Evolutionary conservation across 2,113 vertebrate genomes (phyloP).

Genomic region (Butorides virescens): DNA sequence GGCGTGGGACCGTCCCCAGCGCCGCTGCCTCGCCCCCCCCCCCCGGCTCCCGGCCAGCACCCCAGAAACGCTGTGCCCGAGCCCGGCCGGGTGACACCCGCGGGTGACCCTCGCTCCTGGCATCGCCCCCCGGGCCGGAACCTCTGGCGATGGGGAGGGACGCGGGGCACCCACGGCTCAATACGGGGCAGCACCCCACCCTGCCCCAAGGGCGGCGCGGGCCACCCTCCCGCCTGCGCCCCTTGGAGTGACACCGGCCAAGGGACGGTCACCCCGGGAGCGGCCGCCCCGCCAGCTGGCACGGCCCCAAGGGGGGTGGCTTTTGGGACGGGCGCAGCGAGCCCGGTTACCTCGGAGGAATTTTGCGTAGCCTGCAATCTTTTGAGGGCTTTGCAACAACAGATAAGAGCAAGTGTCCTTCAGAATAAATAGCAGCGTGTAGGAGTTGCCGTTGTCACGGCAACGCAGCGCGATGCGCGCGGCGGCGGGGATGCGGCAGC

Average conservation of each 20-base stretch:
- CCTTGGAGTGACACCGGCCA: fast-evolving
- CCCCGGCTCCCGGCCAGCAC: fast-evolving
- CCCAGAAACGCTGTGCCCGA: not conserved
- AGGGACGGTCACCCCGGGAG: not conserved
- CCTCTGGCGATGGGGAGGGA: not conserved
- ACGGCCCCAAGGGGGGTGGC: fast-evolving
- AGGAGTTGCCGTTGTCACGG: slow-evolving; percentile 74
- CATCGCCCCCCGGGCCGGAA: not conserved
- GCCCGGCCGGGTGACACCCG: fast-evolving
- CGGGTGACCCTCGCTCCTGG: not conserved
- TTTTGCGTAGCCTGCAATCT: slow-evolving; percentile 7
- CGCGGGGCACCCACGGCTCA: fast-evolving
- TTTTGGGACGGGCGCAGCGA: not conserved
- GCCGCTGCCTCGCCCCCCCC: not conserved
- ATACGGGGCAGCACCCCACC: fast-evolving
- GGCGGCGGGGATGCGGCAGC: slow-evolving; percentile 25
- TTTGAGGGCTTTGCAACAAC: slow-evolving; percentile 45
- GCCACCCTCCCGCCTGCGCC: not conserved
- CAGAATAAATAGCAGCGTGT: slow-evolving; percentile 63
- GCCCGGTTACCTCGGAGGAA: not conserved
- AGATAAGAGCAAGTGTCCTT: slow-evolving; percentile 61
- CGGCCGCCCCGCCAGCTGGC: not conserved
- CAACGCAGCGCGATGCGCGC: slow-evolving; percentile 62
- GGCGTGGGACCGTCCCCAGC: fast-evolving
- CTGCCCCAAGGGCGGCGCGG: not conserved